A percentile compares a stretch with the other conserved stretches of the same genome.
These are phyloP conservation scores for Danio albolineatus DNA, from an alignment of 2,797 vertebrate genomes.

Conservation along the genomic window DNA sequence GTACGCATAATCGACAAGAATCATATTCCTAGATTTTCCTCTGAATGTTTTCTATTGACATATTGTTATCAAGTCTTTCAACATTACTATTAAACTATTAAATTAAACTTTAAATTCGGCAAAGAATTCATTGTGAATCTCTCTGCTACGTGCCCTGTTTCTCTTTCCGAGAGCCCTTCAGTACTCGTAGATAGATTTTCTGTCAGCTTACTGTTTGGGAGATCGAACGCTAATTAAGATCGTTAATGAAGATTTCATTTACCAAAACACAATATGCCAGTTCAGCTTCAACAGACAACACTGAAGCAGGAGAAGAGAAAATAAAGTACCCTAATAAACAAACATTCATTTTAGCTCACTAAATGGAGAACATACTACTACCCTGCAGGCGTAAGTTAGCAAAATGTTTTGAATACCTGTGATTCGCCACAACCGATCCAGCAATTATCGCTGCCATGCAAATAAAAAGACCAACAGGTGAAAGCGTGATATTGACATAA, in stretches of 20 bases:
- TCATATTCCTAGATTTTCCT: background rate
- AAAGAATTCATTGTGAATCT: background rate
- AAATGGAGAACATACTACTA: background rate
- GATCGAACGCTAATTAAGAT: constrained; percentile 85
- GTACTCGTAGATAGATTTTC: constrained; percentile 74
- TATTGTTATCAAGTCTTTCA: background rate
- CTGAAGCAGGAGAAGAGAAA: constrained; percentile 43
- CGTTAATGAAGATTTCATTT: constrained; percentile 85
- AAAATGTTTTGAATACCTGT: background rate
- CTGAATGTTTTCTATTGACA: background rate
- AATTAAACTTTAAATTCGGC: background rate
- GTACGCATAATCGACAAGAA: background rate
- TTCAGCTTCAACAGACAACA: background rate
- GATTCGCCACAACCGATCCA: background rate
- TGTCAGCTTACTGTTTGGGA: constrained; percentile 69
- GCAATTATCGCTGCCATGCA: background rate
- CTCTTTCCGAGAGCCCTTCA: constrained; percentile 63
- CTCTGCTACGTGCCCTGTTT: background rate
- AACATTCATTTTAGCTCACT: background rate
- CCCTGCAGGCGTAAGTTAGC: too few species aligned
- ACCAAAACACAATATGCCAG: constrained; percentile 57
- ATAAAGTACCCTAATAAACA: background rate
- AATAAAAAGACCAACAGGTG: background rate
- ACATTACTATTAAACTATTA: background rate
- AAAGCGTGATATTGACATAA: background rate